These are phyloP conservation scores for Stichopus horrens DNA, from an alignment of 53 echinoderm and acorn worm genomes.

Conservation along the genomic window DNA sequence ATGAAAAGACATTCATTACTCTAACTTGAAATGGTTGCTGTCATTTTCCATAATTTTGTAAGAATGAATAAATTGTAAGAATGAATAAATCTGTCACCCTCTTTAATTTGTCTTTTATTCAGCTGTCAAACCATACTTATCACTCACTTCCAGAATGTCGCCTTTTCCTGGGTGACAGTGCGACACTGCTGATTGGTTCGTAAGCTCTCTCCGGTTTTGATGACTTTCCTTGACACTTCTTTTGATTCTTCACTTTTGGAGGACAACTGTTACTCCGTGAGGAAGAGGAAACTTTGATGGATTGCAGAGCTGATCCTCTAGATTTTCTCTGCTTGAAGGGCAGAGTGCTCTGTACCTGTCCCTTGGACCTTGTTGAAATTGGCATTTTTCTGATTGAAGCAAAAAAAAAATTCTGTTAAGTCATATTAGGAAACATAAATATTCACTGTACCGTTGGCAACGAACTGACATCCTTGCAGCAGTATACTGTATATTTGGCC, in stretches of 20 bases:
- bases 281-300: not conserved
- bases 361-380: constrained; percentile 52
- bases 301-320: not conserved
- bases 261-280: constrained; percentile 23
- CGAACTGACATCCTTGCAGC: too few species aligned
- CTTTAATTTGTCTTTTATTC: too few species aligned
- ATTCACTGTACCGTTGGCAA: too few species aligned
- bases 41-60: too few species aligned
- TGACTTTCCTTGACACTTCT: not conserved
- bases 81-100: too few species aligned
- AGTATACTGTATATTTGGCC: too few species aligned
- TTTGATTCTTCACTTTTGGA: not conserved
- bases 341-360: constrained; percentile 57
- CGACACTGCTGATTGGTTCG: not conserved
- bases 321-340: constrained; percentile 66
- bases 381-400: constrained; percentile 51
- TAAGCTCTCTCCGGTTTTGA: not conserved
- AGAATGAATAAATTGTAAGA: too few species aligned
- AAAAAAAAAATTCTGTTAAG: not conserved
- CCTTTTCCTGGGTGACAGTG: constrained; percentile 21
- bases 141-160: constrained; percentile 34
- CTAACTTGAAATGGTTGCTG: too few species aligned
- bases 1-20: too few species aligned
- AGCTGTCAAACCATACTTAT: not conserved
- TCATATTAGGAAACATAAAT: too few species aligned